Conservation (phyloP, 2,113 vertebrate genomes). For the Chaetops frenatus region DNA sequence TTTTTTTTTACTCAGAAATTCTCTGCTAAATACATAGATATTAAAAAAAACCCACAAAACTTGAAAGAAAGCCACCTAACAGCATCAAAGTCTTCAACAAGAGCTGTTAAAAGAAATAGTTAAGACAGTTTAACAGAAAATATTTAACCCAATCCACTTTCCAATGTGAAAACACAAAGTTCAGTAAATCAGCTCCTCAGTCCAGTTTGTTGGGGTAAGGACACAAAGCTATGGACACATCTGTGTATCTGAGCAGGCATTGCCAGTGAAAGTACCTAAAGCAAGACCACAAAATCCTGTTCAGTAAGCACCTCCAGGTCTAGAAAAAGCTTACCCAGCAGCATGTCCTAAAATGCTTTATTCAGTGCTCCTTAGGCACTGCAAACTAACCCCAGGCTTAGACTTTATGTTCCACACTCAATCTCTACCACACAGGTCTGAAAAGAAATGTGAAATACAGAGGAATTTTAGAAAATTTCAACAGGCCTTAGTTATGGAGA, state of each 20-base stretch:
- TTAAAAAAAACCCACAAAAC: not conserved
- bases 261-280: not conserved
- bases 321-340: not conserved
- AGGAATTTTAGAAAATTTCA: not conserved
- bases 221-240: not conserved
- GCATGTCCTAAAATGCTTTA: not conserved
- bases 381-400: not conserved
- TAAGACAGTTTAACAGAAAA: not conserved
- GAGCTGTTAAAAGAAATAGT: not conserved
- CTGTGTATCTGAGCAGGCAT: not conserved
- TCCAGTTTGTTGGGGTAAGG: not conserved
- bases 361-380: not conserved
- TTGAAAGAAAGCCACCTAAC: not conserved
- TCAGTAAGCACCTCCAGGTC: not conserved
- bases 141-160: not conserved
- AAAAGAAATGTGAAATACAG: not conserved
- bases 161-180: not conserved
- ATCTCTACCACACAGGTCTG: not conserved
- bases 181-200: not conserved
- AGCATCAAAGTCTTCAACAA: not conserved
- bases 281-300: not conserved
- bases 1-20: not conserved
- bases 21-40: not conserved
- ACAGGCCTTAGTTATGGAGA: not conserved
- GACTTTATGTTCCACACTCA: rapidly evolving